Percentiles rank a stretch among this genome's conserved stretches.
phyloP scores from a whole-genome alignment of 2,888 invertebrate species.

The Hoplodrina blanda region DNA sequence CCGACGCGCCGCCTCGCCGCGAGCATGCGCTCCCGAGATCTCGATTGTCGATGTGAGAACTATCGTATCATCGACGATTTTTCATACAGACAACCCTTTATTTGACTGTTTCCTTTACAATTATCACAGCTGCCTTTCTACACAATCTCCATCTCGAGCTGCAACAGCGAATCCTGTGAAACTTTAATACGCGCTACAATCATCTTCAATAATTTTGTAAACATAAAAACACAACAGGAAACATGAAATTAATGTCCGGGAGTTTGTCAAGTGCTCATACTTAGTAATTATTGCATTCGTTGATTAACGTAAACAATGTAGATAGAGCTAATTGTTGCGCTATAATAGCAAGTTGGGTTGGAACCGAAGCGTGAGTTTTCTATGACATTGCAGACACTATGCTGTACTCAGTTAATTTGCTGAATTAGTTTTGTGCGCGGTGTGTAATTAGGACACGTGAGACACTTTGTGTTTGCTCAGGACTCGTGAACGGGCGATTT shows the following conservation, averaged over 20 bases:
- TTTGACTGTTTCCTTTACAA: conserved; percentile 82
- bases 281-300: conserved; percentile 73
- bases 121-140: conserved; percentile 76
- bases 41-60: conserved; percentile 81
- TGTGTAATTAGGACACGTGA: conserved; percentile 84
- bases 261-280: conserved; percentile 63
- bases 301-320: conserved; percentile 72
- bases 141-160: conserved; percentile 62
- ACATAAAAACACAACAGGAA: conserved; percentile 63
- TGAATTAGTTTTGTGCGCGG: conserved; percentile 73
- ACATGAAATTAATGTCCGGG: conserved; percentile 65
- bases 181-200: conserved; percentile 37
- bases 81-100: conserved; percentile 82
- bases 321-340: conserved; percentile 73
- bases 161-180: conserved; percentile 38
- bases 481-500: conserved; percentile 84
- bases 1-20: conserved; percentile 67
- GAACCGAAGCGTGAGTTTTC: conserved; percentile 79
- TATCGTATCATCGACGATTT: conserved; percentile 84
- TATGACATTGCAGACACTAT: conserved; percentile 76
- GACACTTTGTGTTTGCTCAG: conserved; percentile 87
- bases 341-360: conserved; percentile 76
- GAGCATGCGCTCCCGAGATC: conserved; percentile 77
- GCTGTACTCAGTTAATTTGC: conserved; percentile 73
- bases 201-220: conserved; percentile 53